Evolutionary conservation across 2,113 vertebrate genomes (phyloP).

Genomic region (Phrynosoma blainvillii): DNA sequence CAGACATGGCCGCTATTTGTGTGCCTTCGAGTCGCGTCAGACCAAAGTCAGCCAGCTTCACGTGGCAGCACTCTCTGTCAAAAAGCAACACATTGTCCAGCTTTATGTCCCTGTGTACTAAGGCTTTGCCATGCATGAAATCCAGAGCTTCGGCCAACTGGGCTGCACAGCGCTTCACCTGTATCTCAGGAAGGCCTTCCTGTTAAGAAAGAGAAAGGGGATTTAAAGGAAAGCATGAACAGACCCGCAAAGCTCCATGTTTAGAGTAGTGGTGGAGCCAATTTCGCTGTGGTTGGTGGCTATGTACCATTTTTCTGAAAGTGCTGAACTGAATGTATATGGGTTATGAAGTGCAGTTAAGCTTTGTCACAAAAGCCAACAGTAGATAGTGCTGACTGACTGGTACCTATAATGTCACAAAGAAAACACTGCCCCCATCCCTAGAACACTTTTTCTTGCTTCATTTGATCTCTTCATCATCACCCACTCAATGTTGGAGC

Average conservation of each 20-base stretch:
- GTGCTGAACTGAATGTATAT: neutral
- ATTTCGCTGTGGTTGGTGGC: neutral
- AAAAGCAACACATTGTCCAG: constrained; percentile 93
- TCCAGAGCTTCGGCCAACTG: constrained; percentile 88
- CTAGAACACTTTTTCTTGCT: neutral
- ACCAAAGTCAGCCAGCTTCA: constrained; percentile 91
- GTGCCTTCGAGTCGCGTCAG: constrained; percentile 81
- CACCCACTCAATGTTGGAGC: neutral
- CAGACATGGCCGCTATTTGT: constrained; percentile 76
- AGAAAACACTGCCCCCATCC: neutral
- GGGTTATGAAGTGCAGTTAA: neutral
- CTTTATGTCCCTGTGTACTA: constrained; percentile 92
- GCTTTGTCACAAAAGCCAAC: neutral
- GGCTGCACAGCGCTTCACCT: constrained; percentile 81
- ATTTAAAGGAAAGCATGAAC: neutral
- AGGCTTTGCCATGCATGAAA: constrained; percentile 86
- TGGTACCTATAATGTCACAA: neutral
- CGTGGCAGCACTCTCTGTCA: constrained; percentile 81
- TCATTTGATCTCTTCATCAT: neutral
- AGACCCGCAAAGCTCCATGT: neutral
- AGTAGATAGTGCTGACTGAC: neutral
- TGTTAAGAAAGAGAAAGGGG: neutral
- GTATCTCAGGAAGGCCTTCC: constrained; percentile 79
- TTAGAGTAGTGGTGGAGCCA: neutral
- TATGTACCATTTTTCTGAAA: neutral